Percentiles rank a stretch among this genome's conserved stretches.
Evolutionary conservation across 64 coral and sea anemone genomes (phyloP).

Genomic region (Dendrophyllia cribrosa): DNA sequence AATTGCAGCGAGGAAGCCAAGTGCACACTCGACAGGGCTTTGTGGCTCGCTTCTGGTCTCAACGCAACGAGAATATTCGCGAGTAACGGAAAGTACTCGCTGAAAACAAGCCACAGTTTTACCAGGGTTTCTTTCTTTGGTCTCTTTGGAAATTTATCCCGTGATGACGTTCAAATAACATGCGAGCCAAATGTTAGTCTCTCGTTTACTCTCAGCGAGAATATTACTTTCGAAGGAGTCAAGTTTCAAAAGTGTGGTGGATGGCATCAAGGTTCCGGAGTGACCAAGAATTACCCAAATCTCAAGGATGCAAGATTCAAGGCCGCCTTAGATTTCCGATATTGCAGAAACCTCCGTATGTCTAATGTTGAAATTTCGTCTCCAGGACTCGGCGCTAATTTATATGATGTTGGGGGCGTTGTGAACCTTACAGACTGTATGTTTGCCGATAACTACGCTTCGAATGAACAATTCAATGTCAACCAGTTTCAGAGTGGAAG

Average conservation of each 20-base stretch:
- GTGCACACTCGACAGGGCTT: constrained; percentile 21
- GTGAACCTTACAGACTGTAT: constrained; percentile 54
- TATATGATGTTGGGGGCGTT: constrained; percentile 73
- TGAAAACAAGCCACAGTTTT: constrained; percentile 51
- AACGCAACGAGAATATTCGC: constrained; percentile 37
- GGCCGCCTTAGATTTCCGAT: constrained; percentile 74
- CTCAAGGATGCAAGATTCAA: constrained; percentile 52
- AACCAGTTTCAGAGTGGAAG: background rate
- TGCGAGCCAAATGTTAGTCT: constrained; percentile 70
- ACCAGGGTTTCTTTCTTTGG: constrained; percentile 26
- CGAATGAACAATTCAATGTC: background rate
- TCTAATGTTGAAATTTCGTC: constrained; percentile 70
- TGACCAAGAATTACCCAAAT: constrained; percentile 19
- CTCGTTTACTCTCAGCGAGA: constrained; percentile 63
- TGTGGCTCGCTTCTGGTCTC: background rate
- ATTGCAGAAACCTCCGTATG: constrained; percentile 65
- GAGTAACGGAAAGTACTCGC: constrained; percentile 21
- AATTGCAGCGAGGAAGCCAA: background rate
- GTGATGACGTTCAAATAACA: constrained; percentile 39
- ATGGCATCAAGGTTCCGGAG: constrained; percentile 55
- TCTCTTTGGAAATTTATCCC: constrained; percentile 34
- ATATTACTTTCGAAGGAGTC: constrained; percentile 55
- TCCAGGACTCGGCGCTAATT: constrained; percentile 68
- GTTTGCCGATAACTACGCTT: constrained; percentile 67
- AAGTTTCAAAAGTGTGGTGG: constrained; percentile 72